A percentile compares a stretch with the other conserved stretches of the same genome.
Evolutionary conservation across 2,113 vertebrate species (phyloP).

Genomic region (Crotalus viridis): DNA sequence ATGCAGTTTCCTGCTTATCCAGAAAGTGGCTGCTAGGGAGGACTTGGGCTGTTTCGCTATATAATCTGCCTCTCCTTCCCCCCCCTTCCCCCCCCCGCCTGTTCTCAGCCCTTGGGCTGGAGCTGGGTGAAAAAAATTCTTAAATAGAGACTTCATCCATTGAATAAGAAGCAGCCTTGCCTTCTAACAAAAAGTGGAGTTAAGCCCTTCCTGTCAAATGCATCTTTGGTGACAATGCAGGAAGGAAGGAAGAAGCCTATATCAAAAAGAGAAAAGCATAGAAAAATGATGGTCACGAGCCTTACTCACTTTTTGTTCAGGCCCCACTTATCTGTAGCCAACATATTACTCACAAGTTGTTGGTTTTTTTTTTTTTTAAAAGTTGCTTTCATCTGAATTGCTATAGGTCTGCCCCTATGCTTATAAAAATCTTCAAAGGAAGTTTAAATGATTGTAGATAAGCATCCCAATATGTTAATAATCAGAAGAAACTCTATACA

Average conservation of each 20-base stretch:
- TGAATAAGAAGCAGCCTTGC: neutral
- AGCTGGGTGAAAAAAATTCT: neutral
- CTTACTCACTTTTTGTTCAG: neutral
- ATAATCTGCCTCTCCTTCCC: neutral
- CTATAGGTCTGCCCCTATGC: neutral
- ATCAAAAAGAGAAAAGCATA: neutral
- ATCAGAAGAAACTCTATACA: neutral
- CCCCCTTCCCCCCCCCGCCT: rapidly evolving
- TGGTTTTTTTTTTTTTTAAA: neutral
- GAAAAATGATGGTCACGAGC: neutral
- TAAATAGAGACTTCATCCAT: neutral
- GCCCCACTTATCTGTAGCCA: neutral
- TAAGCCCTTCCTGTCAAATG: neutral
- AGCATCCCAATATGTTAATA: neutral
- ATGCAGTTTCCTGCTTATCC: neutral
- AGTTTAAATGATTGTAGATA: neutral
- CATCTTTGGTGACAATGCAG: neutral
- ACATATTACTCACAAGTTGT: neutral
- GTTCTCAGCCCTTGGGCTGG: neutral
- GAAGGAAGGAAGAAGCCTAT: neutral
- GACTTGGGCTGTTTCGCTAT: neutral
- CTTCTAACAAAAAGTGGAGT: neutral
- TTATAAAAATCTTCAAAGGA: neutral
- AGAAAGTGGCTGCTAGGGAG: neutral
- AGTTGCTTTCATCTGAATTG: neutral